Base-by-base conservation (phyloP, 2,797 vertebrate species). In the Cynopterus sphinx region DNA sequence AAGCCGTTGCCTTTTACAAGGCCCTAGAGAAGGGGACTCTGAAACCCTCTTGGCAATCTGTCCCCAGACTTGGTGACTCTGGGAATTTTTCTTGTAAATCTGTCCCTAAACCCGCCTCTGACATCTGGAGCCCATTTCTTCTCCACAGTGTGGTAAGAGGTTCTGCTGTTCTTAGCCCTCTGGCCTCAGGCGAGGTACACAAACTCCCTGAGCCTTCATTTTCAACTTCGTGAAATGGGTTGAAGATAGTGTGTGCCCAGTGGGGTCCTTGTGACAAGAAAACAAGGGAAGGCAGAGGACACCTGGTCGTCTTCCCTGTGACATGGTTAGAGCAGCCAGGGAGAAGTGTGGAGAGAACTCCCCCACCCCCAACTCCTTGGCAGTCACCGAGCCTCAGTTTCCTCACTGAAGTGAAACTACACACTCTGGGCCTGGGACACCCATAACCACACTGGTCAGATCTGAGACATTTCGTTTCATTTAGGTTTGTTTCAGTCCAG, bases 301-400 rank as follows among this genome's bases (percentile, higher is more conserved):
- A 0, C n/a, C 28, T 0, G 28, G 19, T n/a, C 21, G 26, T 28
- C n/a, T n/a, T n/a, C 71, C 55, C 55, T 0, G 0, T 11, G 70
- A 19, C 5, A 0, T 1, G 8, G 8, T 31, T 5, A 24, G 49
- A 10, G 71, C 22, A 51, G 67, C 67, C 22, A 2, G 68, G 68
- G 51, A 33, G 53, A 4, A n/a, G 22, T 0, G 0, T n/a, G 22
- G 41, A 49, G 21, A 68, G 24, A 17, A 39, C 17, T 2, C 63
- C 19, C 16, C 70, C 33, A 17, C 12, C 77, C 33, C 65, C 5
- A 2, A 31, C 49, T 17, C 57, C 41, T 21, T 13, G 41, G 24
- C 10, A 5, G 36, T 15, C 55, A 8, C 6, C 0, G 2, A 67
- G 51, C 22, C 51, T 68, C 65, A 1, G 59, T 86, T 36, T 67